Evolutionary conservation across 2,113 vertebrate genomes (phyloP), one percentile per base, ranked within the genome.

Genomic region (Oceanites oceanicus): DNA sequence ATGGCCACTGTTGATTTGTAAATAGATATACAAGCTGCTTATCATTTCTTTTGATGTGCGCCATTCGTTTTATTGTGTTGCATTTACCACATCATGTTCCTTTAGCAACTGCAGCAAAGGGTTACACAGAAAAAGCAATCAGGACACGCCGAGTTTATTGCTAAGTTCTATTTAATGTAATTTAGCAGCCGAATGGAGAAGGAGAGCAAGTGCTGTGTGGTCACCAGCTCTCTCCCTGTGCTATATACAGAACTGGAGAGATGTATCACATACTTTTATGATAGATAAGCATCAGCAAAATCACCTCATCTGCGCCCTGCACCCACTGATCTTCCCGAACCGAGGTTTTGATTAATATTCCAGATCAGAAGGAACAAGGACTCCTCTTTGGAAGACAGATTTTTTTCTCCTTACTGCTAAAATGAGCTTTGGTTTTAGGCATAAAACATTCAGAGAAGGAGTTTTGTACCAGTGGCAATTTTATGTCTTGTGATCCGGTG

Each of bases 301-400:
- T 75, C 44, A 42, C 21, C 44, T 68, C 8, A 2, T 63, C n/a
- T 89, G n/a, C 2, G 7, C 50, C 40, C 72, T 84, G 36, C 0
- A 9, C 56, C 65, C 73, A 89, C 61, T 52, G 40, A 74, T 65
- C 42, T 84, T 80, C 38, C 56, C 1, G 1, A 84, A 53, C 15
- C 2, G 10, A 91, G n/a, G 21, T 42, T 91, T 84, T 94, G 68
- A 74, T 86, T 77, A 89, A 71, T 84, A 84, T 77, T 74, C 61
- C 29, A 15, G 9, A 59, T 42, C 2, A 13, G 76, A 58, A 81
- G 7, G 29, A 83, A 50, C 53, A 83, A 76, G 34, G 63, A 44
- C n/a, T 77, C 20, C 17, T 77, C 36, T 73, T 71, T 53, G n/a
- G 32, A 77, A 86, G 72, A 29, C 10, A 45, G 38, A 22, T 67